These are phyloP conservation scores for Falco naumanni DNA, from an alignment of 2,797 vertebrate species.

Conservation along the genomic window DNA sequence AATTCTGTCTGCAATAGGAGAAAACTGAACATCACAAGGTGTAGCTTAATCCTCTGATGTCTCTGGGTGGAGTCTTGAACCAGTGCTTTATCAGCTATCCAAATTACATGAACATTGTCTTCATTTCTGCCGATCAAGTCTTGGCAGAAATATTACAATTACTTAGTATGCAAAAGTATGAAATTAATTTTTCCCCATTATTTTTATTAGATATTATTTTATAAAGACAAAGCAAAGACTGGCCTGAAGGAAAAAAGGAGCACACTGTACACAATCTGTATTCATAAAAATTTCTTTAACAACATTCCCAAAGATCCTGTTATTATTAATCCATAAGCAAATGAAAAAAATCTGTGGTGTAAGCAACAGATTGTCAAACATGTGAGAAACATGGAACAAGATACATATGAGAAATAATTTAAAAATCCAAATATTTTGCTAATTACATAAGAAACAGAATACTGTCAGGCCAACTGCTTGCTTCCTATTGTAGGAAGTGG, in stretches of 20 bases:
- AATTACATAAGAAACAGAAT: not conserved
- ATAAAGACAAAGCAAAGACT: not conserved
- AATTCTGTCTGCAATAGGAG: not conserved
- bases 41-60: not conserved
- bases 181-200: fast-evolving
- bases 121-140: not conserved
- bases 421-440: not conserved
- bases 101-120: not conserved
- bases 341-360: not conserved
- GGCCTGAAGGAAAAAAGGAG: not conserved
- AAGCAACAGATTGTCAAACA: not conserved
- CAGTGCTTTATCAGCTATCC: not conserved
- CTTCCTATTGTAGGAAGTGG: not conserved
- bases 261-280: not conserved
- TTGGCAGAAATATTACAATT: not conserved
- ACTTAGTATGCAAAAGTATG: not conserved
- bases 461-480: not conserved
- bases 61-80: not conserved
- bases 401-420: not conserved
- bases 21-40: not conserved
- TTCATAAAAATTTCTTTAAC: not conserved
- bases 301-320: not conserved
- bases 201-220: not conserved
- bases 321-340: not conserved
- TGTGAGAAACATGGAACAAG: not conserved